Base-by-base conservation (phyloP, 1,140 invertebrate genomes). In the Stenopsyche tienmushanensis region DNA sequence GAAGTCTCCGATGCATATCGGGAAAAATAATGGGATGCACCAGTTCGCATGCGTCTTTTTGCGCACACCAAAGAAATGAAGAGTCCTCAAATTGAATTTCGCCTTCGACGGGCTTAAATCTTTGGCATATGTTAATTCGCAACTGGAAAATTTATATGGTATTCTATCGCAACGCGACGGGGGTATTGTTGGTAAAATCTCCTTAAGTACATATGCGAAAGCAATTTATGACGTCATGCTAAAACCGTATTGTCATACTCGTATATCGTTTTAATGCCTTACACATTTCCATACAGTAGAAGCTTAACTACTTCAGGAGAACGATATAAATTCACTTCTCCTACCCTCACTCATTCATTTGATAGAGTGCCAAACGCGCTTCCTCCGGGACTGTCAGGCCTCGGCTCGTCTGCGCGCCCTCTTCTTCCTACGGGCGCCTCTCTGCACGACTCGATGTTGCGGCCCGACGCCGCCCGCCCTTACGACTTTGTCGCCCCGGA, bases 231-330 rank as follows among this genome's bases (percentile, higher is more conserved):
- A 64, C 67, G 67, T 69, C 63, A 69, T 69, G 45, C 47, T 23
- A 65, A 70, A 70, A 62, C 64, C 60, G 58, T 70, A 70, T 66
- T 64, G 67, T 66, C 67, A 70, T 70, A 58, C 67, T 66, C 67
- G 49, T 64, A 66, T 66, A 70, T 69, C 67, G 64, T 65, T 69
- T 69, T 69, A 69, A 69, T 66, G 45, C 60, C 25, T 59, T 50
- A 41, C 60, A 62, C 45, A 70, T 70, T 66, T 59, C 67, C 67
- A 70, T 70, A 70, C 67, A 70, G 58, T 65, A 47, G 42, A n/a
- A 58, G 64, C 67, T 70, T 70, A 70, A 70, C 58, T 49, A 66
- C 67, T 64, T 45, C 44, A 53, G 44, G 65, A 53, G 62, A 64
- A 50, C 59, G 66, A 64, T 68, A 68, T 68, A 68, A 68, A 68